A percentile compares a stretch with the other conserved stretches of the same genome.
These are phyloP conservation scores for Mormyrus iriodes DNA, from an alignment of 2,113 vertebrate genomes.

Conservation along the genomic window DNA sequence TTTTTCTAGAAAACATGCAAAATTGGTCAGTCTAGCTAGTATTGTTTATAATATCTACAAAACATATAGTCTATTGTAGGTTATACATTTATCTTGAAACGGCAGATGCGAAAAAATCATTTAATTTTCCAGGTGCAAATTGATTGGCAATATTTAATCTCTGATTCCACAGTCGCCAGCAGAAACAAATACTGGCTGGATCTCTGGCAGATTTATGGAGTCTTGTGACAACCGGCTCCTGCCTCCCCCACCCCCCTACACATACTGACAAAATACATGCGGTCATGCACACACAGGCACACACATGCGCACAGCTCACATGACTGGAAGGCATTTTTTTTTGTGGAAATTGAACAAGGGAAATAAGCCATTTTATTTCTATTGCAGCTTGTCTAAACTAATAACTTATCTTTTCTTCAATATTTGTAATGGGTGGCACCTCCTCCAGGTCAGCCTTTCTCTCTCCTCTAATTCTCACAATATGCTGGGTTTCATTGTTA, in stretches of 20 bases:
- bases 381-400: neutral
- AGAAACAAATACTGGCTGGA: neutral
- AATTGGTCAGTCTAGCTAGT: neutral
- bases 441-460: neutral
- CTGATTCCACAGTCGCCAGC: neutral
- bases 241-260: neutral
- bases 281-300: neutral
- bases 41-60: neutral
- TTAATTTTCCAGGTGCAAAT: neutral
- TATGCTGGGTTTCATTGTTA: neutral
- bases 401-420: neutral
- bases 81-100: neutral
- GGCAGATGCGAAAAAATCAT: neutral
- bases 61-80: neutral
- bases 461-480: neutral
- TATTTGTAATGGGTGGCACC: neutral
- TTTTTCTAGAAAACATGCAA: neutral
- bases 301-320: neutral
- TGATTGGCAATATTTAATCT: neutral
- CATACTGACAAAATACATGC: neutral
- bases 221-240: neutral
- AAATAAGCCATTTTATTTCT: slow-evolving; percentile 14
- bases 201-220: neutral
- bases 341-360: slow-evolving; percentile 1
- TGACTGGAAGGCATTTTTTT: neutral